phyloP scores from a whole-genome alignment of 2,113 vertebrate species.

The Globicephala melas region DNA sequence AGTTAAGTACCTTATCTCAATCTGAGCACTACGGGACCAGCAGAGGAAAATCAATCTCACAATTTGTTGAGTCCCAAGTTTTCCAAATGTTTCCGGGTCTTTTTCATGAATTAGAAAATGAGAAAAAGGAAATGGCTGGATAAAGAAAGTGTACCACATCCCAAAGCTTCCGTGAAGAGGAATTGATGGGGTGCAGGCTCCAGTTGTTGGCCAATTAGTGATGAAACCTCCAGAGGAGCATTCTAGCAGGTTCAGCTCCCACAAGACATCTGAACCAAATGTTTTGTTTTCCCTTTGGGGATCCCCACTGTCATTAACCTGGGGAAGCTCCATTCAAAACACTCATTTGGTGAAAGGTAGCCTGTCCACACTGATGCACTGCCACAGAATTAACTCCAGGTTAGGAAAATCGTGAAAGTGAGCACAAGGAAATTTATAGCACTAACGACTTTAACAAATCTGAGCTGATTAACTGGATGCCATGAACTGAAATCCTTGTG shows the following conservation, averaged over 20 bases:
- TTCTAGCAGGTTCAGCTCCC: neutral
- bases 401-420: constrained; percentile 5
- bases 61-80: neutral
- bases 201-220: neutral
- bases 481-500: neutral
- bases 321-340: constrained; percentile 23
- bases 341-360: neutral
- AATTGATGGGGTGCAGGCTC: neutral
- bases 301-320: neutral
- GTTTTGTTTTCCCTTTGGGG: neutral
- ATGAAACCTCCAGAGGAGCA: neutral
- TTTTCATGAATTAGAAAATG: neutral
- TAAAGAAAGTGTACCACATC: neutral
- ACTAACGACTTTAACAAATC: constrained; percentile 54
- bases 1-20: neutral
- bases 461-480: constrained; percentile 37
- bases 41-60: neutral
- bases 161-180: neutral
- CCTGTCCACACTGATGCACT: neutral
- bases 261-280: neutral
- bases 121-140: neutral
- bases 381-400: neutral
- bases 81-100: neutral
- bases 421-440: constrained; percentile 9
- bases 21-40: neutral